Base-by-base conservation (phyloP, 2,797 vertebrate species). In the Neosilurus mollespiculum region DNA sequence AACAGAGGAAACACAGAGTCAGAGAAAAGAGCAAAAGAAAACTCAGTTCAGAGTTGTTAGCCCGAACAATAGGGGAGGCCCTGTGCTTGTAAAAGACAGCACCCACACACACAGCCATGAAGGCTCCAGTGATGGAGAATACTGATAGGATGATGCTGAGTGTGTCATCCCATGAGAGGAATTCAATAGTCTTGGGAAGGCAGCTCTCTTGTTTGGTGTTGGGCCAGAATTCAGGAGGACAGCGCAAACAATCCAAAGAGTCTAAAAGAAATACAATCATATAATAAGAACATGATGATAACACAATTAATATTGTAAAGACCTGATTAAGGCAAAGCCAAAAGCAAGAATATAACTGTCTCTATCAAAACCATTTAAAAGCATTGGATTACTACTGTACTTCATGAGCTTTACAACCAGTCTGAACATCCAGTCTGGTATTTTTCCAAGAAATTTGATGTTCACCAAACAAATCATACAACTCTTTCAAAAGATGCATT, bases 31-130 rank as follows among this genome's bases (percentile, higher is more conserved):
- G 90, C 85, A 92, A 76, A 30, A 92, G 86, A 81, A 93, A 92
- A 58, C 91, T 93, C 78, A 93, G 86, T 62, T 92, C 91, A 70
- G 91, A 91, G 83, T 93, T 93, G 85, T 93, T 93, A 59, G 92
- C 92, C 4, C 85, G 62, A 9, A 85, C 83, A 20, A 85, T 85
- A 1, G 84, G 76, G 80, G 84, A 85, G 1, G 66, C 58, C 54
- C 81, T 80, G 81, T 86, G 84, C 65, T 24, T 86, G 81, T 86
- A 86, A 71, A 83, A 86, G 69, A 86, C 62, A 54, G 69, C 49
- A 67, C 24, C 81, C 53, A 83, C 84, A 80, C 51, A 72, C 7
- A 86, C 24, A 73, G 84, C 81, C 20, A 83, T 34, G 24, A 81
- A 78, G 34, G 84, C 80, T 4, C 84, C 84, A 65, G 67, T 15